phyloP scores from a whole-genome alignment of 1,140 invertebrate species.

The Calliphora vicina region DNA sequence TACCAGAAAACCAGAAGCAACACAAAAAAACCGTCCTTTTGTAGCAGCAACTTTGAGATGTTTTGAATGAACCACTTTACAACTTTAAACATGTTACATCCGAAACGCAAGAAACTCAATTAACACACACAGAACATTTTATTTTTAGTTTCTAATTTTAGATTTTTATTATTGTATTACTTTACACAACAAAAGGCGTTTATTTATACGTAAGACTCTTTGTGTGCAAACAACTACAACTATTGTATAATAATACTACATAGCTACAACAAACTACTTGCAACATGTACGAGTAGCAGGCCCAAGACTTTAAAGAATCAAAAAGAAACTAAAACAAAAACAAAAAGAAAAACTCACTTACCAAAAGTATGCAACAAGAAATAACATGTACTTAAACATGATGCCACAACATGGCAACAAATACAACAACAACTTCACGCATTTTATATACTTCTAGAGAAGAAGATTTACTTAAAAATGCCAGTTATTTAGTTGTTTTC shows the following conservation, averaged over 20 bases:
- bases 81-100: background rate
- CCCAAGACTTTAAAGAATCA: background rate
- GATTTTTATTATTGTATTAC: background rate
- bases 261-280: no score
- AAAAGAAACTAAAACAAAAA: background rate
- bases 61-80: background rate
- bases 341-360: background rate
- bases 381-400: slow-evolving; percentile 13
- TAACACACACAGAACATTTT: background rate
- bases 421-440: background rate
- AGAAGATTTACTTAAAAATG: slow-evolving; percentile 2
- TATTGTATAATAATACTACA: background rate
- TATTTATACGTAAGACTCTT: no score
- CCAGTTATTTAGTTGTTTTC: slow-evolving; percentile 9
- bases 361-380: slow-evolving; percentile 7
- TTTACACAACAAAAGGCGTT: background rate
- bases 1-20: background rate
- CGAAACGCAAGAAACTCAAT: background rate
- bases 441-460: background rate
- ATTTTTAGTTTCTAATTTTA: background rate
- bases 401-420: background rate
- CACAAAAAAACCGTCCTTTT: background rate
- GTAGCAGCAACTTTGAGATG: background rate
- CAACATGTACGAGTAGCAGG: background rate
- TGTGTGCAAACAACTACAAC: no score